Base-by-base conservation (phyloP, 2,888 invertebrate species). In the Dromius quadrimaculatus region DNA sequence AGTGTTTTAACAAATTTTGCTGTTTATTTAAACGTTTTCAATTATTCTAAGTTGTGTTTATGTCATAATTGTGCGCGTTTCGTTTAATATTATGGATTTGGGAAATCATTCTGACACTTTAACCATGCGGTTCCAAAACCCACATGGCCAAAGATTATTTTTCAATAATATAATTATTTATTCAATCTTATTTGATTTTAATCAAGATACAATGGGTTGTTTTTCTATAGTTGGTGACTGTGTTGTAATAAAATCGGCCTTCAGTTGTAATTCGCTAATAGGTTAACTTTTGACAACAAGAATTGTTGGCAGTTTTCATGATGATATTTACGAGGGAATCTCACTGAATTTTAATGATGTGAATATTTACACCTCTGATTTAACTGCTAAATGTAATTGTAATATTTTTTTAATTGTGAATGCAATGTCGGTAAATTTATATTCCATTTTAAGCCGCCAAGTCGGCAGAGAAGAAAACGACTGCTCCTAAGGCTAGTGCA, bases 241-340 rank as follows among this genome's bases (percentile, higher is more conserved):
- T n/a, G n/a, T n/a, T n/a, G n/a, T n/a, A n/a, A n/a, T n/a, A n/a
- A n/a, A n/a, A n/a, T n/a, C n/a, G n/a, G n/a, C n/a, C n/a, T n/a
- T n/a, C n/a, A n/a, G n/a, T n/a, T n/a, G n/a, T n/a, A n/a, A n/a
- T n/a, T n/a, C n/a, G n/a, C n/a, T n/a, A n/a, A n/a, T n/a, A n/a
- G n/a, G n/a, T n/a, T n/a, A n/a, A n/a, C n/a, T n/a, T 28, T 41
- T 54, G 50, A 54, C 47, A 41, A 54, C 50, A 54, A 11, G 9
- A 17, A 47, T 13, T 41, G 28, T 54, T 54, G 28, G 28, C 28
- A 6, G 1, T 64, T 71, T 69, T 19, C 71, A 79, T 85, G 84
- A 85, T 84, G 85, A 84, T 75, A 23, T 77, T 77, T 81, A 78
- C 78, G 82, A 83, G 85, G 85, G 86, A 87, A 87, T 87, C 87